phyloP scores from a whole-genome alignment of 2,888 invertebrate genomes.

The Drosophila quasianomalipes region DNA sequence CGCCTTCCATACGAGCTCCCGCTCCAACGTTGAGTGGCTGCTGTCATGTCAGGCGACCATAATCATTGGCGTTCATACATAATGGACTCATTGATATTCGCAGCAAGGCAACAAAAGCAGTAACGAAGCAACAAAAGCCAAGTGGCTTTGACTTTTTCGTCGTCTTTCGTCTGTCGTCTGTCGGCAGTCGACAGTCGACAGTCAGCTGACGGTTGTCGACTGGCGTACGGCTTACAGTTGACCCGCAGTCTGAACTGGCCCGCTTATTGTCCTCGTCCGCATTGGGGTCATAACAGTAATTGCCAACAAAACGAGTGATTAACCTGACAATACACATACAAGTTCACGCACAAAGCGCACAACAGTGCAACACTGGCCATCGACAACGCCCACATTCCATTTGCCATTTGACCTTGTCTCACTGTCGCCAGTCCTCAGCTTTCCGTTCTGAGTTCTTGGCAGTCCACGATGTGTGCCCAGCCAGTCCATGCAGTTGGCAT shows the following conservation, averaged over 20 bases:
- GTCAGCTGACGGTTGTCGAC: neutral
- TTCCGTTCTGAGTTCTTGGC: neutral
- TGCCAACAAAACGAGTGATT: constrained; percentile 82
- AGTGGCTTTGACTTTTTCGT: constrained; percentile 45
- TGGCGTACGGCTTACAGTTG: constrained; percentile 18
- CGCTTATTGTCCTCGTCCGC: constrained; percentile 54
- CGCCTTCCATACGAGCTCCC: neutral
- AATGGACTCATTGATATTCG: constrained; percentile 78
- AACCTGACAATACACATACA: constrained; percentile 64
- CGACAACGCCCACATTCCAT: constrained; percentile 44
- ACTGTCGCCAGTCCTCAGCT: neutral
- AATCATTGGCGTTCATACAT: constrained; percentile 79
- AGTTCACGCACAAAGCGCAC: constrained; percentile 16
- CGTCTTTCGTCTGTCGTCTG: neutral
- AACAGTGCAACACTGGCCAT: constrained; percentile 19
- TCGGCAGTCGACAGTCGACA: neutral
- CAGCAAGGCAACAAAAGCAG: constrained; percentile 56
- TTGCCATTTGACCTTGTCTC: constrained; percentile 60
- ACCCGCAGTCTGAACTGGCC: constrained; percentile 38
- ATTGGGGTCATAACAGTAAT: constrained; percentile 68
- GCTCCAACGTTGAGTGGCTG: constrained; percentile 37
- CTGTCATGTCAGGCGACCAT: constrained; percentile 79
- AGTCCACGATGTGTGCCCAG: neutral
- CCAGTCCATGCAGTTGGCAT: constrained; percentile 2
- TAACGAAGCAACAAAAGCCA: constrained; percentile 50